phyloP scores from a whole-genome alignment of 2,113 vertebrate genomes.

The Peromyscus polionotus region DNA sequence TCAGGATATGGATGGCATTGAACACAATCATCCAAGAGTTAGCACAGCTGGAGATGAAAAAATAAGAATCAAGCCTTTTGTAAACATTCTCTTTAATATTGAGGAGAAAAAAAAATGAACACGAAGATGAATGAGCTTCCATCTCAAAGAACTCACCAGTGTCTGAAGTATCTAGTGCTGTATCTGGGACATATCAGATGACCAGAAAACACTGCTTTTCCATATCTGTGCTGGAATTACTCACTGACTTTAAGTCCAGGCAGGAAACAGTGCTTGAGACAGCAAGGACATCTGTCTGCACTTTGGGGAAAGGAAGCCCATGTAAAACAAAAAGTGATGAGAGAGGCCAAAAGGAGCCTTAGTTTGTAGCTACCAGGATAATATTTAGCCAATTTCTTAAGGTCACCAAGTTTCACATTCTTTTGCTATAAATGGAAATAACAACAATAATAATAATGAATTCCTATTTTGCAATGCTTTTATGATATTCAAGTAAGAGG shows the following conservation, averaged over 20 bases:
- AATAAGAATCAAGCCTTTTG: not conserved
- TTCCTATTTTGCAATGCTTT: not conserved
- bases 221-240: not conserved
- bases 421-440: not conserved
- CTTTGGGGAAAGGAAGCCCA: not conserved
- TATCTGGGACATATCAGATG: not conserved
- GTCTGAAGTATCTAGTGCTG: not conserved
- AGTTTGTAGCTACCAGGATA: not conserved
- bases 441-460: not conserved
- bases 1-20: not conserved
- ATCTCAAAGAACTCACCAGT: not conserved
- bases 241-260: not conserved
- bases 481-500: not conserved
- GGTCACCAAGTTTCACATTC: not conserved
- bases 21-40: not conserved
- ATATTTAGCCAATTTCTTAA: not conserved
- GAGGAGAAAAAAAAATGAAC: not conserved
- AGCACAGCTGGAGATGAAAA: not conserved
- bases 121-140: not conserved
- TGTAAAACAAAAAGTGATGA: not conserved
- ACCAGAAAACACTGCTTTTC: not conserved
- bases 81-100: not conserved
- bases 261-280: constrained; percentile 28
- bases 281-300: not conserved
- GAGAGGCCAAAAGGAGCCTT: not conserved